These are phyloP conservation scores for Chrysolina oricalcia DNA, from an alignment of 2,888 invertebrate genomes.

Conservation along the genomic window DNA sequence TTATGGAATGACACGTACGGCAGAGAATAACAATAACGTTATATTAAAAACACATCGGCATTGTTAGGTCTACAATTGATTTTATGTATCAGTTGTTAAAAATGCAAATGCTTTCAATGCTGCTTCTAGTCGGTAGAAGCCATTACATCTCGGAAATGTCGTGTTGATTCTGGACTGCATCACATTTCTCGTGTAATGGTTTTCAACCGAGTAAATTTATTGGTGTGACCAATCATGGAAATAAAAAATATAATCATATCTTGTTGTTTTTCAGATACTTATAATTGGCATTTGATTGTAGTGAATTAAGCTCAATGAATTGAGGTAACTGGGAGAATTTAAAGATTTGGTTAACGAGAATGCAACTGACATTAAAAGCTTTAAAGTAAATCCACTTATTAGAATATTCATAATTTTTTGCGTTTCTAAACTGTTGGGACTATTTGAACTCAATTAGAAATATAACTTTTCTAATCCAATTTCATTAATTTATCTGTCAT, in stretches of 20 bases:
- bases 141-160: constrained; percentile 30
- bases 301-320: background rate
- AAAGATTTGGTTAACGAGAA: too few relatives aligned
- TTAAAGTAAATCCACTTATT: too few relatives aligned
- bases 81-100: constrained; percentile 48
- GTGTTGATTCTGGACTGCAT: constrained; percentile 29
- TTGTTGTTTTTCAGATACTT: background rate
- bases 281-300: background rate
- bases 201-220: constrained; percentile 5
- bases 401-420: too few relatives aligned
- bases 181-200: constrained; percentile 33
- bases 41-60: constrained; percentile 49
- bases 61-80: constrained; percentile 54
- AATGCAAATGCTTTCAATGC: constrained; percentile 46
- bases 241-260: background rate
- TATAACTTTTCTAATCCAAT: too few relatives aligned
- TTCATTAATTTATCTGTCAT: too few relatives aligned
- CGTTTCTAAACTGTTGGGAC: too few relatives aligned
- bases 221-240: background rate
- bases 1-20: constrained; percentile 53
- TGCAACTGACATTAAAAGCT: too few relatives aligned
- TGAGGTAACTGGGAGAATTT: too few relatives aligned
- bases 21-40: constrained; percentile 46
- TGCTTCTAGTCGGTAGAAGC: constrained; percentile 35
- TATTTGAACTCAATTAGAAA: too few relatives aligned